Evolutionary conservation across 2,797 vertebrate species (phyloP).

Genomic region (Balearica regulorum): DNA sequence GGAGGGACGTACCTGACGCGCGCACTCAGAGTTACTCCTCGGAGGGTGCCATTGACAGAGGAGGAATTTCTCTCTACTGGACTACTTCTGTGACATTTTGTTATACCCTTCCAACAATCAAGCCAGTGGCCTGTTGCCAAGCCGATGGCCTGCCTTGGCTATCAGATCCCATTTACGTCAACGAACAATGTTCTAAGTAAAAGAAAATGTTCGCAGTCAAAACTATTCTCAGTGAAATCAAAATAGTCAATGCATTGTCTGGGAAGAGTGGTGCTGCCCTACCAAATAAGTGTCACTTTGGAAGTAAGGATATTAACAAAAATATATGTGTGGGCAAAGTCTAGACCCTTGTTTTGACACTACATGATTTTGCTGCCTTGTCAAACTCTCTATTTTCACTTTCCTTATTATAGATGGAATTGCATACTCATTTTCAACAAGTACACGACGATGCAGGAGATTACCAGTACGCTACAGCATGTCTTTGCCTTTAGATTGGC

Average conservation of each 20-base stretch:
- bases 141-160: background rate
- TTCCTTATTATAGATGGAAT: background rate
- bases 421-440: background rate
- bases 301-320: slow-evolving; percentile 32
- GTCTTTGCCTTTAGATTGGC: background rate
- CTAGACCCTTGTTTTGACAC: slow-evolving; percentile 33
- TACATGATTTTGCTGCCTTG: background rate
- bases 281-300: slow-evolving; percentile 26
- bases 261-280: background rate
- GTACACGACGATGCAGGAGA: background rate
- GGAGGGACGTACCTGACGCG: rapidly evolving
- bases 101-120: background rate
- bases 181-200: background rate
- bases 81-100: background rate
- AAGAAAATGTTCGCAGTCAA: slow-evolving; percentile 9
- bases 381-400: slow-evolving; percentile 1
- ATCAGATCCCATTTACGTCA: slow-evolving; percentile 27
- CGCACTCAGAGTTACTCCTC: background rate
- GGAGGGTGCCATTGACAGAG: background rate
- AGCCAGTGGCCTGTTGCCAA: background rate
- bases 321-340: slow-evolving; percentile 12
- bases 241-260: slow-evolving; percentile 31
- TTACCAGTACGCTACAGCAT: background rate
- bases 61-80: background rate
- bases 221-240: slow-evolving; percentile 32